Base-by-base conservation (phyloP, 2,797 vertebrate genomes). In the Gymnothorax javanicus region DNA sequence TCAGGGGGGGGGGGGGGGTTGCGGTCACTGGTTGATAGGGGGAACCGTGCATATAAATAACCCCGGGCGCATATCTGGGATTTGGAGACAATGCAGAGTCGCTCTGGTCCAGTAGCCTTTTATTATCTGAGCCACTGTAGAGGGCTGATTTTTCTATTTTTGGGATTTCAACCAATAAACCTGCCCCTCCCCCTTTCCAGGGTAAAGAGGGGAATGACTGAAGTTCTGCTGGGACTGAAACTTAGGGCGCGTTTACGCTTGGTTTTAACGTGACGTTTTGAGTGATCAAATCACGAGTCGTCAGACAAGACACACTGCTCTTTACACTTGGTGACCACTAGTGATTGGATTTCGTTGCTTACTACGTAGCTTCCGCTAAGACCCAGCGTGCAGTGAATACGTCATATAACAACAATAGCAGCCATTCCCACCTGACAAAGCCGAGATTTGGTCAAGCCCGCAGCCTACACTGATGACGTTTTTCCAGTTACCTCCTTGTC, bases 161-260 rank as follows among this genome's bases (percentile, higher is more conserved):
- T 89, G 88, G 81, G 91, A 11, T 89, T 92, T 90, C 92, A 95
- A 93, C 92, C 91, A 93, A 93, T 93, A 91, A 62, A n/a, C 25
- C 69, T 2, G 1, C 82, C 81, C 81, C 56, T 59, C 59, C 83
- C 25, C 54, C 4, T 8, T 33, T 43, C 17, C 91, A 57, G 90
- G 90, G 92, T 52, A 89, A 92, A 81, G 88, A 92, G 69, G 90
- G 92, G 89, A 94, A 92, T 56, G 91, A 89, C 87, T 91, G 82
- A 27, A 81, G 90, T 89, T 20, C 91, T 89, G 84, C 90, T 91
- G 88, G 87, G 89, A 92, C 79, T 91, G 92, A 88, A 92, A 93
- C 88, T 87, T 94, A 91, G 91, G 91, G 33, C 33, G 2, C 1
- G 33, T 43, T 43, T 43, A 43, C 33, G 33, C 33, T 43, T 43